These are phyloP conservation scores for Aelia acuminata DNA, from an alignment of 2,888 invertebrate species.

Conservation along the genomic window DNA sequence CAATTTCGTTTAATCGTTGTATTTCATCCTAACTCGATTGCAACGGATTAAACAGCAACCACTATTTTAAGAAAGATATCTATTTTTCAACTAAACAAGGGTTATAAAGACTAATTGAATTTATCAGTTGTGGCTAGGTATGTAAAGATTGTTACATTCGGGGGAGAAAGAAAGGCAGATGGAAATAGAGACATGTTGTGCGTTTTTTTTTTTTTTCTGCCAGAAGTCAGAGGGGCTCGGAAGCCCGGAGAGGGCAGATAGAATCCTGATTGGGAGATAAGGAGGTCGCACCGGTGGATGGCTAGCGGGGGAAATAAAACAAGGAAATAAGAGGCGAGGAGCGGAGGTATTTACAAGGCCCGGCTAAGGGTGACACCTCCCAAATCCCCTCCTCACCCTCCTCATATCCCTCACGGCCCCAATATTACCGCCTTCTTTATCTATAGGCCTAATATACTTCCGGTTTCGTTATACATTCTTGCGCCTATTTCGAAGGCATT, in stretches of 20 bases:
- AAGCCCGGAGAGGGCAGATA: neutral
- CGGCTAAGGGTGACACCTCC: neutral
- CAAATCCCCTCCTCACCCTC: neutral
- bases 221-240: neutral
- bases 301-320: neutral
- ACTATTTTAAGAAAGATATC: no score
- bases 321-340: conserved; percentile 9
- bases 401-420: neutral
- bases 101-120: no score
- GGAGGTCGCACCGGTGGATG: neutral
- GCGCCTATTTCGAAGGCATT: no score
- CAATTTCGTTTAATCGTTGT: no score
- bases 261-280: conserved; percentile 1
- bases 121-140: no score
- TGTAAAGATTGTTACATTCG: no score
- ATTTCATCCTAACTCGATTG: no score
- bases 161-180: neutral
- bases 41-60: no score
- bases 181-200: neutral
- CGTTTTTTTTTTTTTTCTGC: neutral
- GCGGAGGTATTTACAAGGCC: neutral
- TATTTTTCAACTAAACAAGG: no score
- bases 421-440: neutral
- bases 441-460: neutral
- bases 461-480: no score